phyloP scores from a whole-genome alignment of 1,140 invertebrate genomes.

The Gryllus bimaculatus region DNA sequence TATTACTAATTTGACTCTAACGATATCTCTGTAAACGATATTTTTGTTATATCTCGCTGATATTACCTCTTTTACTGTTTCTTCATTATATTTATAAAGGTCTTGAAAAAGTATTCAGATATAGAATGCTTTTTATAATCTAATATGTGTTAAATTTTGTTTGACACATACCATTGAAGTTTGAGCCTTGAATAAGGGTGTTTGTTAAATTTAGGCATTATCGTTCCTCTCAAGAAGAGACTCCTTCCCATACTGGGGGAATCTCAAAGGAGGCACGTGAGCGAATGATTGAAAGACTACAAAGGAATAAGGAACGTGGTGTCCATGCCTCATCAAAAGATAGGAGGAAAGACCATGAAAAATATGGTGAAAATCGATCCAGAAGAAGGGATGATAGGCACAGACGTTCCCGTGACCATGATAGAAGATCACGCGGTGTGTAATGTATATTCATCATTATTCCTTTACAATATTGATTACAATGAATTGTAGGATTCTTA shows the following conservation, averaged over 20 bases:
- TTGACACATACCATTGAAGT: neutral
- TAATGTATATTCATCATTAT: neutral
- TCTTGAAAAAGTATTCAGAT: too few relatives aligned
- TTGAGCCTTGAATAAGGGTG: neutral
- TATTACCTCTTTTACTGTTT: too few relatives aligned
- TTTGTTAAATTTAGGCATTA: constrained; percentile 50
- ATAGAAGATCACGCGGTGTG: constrained; percentile 22
- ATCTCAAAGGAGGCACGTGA: constrained; percentile 69
- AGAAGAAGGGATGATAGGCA: constrained; percentile 24
- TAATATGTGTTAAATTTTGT: too few relatives aligned
- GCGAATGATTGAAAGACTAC: constrained; percentile 55
- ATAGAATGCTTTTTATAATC: too few relatives aligned
- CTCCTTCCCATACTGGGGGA: constrained; percentile 86
- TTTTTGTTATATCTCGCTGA: too few relatives aligned
- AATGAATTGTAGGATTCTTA: too few relatives aligned
- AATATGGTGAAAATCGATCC: constrained; percentile 17
- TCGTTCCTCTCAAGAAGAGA: constrained; percentile 69
- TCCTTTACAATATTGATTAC: neutral
- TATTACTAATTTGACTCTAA: too few relatives aligned
- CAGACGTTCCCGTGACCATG: constrained; percentile 24
- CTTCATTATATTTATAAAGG: too few relatives aligned
- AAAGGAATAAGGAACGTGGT: constrained; percentile 44
- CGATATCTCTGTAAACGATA: too few relatives aligned
- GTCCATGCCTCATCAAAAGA: constrained; percentile 44
- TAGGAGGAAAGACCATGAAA: constrained; percentile 29